Conservation (phyloP, 2,797 vertebrate species). For the Meriones psammophilus region DNA sequence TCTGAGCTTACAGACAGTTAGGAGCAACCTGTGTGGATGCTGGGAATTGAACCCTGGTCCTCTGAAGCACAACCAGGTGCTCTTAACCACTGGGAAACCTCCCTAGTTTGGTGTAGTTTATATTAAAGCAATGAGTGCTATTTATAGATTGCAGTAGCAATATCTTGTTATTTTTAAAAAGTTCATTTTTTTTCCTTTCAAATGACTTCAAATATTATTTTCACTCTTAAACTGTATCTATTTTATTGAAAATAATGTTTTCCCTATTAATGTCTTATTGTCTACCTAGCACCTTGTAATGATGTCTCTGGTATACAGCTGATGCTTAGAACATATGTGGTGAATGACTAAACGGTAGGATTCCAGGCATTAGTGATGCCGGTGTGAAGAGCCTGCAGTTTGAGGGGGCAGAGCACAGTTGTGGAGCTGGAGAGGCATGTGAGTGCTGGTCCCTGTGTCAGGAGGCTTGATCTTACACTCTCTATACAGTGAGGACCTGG, state of each 20-base stretch:
- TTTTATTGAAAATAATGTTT: background rate
- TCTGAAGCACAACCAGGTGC: background rate
- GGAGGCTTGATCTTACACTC: accelerated
- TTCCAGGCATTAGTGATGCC: background rate
- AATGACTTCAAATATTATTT: background rate
- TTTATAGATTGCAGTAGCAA: background rate
- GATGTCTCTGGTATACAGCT: background rate
- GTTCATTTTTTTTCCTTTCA: background rate
- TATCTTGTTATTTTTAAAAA: background rate
- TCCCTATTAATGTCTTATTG: too few relatives aligned
- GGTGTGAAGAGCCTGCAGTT: background rate
- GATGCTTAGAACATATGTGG: background rate
- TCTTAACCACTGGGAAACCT: background rate
- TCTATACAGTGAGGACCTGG: too few relatives aligned
- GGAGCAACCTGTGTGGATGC: background rate
- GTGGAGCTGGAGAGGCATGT: background rate
- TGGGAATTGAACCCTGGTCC: background rate
- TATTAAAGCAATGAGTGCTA: background rate
- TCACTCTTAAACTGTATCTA: background rate
- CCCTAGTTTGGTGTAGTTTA: background rate
- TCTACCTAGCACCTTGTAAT: background rate
- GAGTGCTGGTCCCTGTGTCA: background rate
- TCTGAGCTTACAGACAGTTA: background rate
- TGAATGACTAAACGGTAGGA: background rate
- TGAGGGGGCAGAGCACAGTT: background rate